A percentile compares a stretch with the other conserved stretches of the same genome.
Evolutionary conservation across 1,140 invertebrate genomes (phyloP).

Genomic region (Anastrepha ludens): DNA sequence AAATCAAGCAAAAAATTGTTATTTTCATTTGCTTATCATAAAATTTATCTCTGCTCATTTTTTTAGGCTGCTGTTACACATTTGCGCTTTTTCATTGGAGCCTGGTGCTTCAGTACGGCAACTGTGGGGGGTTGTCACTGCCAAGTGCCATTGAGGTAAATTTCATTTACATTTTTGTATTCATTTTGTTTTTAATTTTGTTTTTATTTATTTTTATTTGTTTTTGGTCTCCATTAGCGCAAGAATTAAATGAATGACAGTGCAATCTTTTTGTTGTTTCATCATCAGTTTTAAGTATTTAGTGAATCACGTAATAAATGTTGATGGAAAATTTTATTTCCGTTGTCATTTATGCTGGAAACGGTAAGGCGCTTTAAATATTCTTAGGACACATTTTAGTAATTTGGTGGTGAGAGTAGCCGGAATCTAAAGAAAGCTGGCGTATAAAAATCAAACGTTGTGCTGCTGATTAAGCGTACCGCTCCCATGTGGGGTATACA

Average conservation of each 20-base stretch:
- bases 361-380: too few species aligned
- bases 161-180: constrained; percentile 11
- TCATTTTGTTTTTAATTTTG: background rate
- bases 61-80: background rate
- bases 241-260: background rate
- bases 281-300: background rate
- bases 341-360: background rate
- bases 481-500: too few species aligned
- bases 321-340: constrained; percentile 33
- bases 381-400: too few species aligned
- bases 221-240: background rate
- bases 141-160: constrained; percentile 10
- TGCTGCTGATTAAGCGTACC: too few species aligned
- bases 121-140: background rate
- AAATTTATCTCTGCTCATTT: constrained; percentile 37
- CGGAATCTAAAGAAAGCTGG: too few species aligned
- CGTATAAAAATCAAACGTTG: too few species aligned
- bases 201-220: background rate
- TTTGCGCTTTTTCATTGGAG: background rate
- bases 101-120: background rate
- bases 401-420: too few species aligned
- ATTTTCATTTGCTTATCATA: constrained; percentile 47
- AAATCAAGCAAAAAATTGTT: constrained; percentile 40
- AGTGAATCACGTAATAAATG: background rate
- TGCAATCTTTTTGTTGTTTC: background rate